These are phyloP conservation scores for Oenanthe oenanthe DNA, from an alignment of 2,113 vertebrate species.

Conservation along the genomic window DNA sequence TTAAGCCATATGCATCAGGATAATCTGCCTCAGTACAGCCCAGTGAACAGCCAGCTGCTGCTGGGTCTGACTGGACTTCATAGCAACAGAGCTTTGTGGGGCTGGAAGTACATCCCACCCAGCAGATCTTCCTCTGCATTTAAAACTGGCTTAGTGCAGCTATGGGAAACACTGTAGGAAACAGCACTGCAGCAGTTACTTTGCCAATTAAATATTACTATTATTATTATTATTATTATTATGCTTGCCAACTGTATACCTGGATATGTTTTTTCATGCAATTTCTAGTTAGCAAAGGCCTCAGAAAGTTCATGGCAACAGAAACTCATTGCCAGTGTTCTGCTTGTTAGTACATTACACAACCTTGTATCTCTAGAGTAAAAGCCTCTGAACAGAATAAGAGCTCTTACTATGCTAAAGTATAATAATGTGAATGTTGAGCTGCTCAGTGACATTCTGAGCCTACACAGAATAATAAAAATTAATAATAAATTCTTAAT, in stretches of 20 bases:
- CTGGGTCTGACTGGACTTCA: background rate
- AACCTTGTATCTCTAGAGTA: background rate
- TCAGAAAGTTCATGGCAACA: background rate
- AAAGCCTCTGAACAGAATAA: background rate
- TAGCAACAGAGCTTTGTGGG: background rate
- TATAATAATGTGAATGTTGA: background rate
- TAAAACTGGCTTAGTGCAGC: background rate
- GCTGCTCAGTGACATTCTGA: background rate
- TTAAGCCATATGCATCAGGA: background rate
- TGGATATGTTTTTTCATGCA: background rate
- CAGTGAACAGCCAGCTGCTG: background rate
- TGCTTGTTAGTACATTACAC: background rate
- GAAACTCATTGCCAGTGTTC: background rate
- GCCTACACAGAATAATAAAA: background rate
- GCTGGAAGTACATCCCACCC: no score
- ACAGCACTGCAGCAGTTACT: background rate
- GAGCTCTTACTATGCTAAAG: background rate
- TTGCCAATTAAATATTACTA: background rate
- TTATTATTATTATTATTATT: no score
- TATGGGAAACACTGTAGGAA: accelerated
- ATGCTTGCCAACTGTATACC: background rate
- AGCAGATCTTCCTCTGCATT: background rate
- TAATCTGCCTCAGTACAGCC: background rate
- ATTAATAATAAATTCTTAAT: no score
- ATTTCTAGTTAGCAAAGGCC: background rate